Evolutionary conservation across 2,888 invertebrate species (phyloP), one percentile per base, ranked within the genome.

Genomic region (Dicyrtomina minuta): DNA sequence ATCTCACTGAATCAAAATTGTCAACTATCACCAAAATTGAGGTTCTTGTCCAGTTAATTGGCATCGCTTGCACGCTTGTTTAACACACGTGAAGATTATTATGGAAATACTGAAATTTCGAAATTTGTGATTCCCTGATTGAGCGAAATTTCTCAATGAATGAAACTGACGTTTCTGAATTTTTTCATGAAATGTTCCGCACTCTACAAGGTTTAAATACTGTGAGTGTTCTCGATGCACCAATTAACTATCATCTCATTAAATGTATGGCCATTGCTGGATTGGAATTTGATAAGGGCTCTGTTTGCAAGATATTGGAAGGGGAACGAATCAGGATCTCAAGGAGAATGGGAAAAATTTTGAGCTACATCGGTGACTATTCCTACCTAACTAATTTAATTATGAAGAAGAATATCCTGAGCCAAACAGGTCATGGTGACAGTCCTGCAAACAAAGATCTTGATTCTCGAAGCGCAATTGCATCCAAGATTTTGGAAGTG

Each of bases 41-140:
- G n/a, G n/a, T n/a, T n/a, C n/a, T n/a, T n/a, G n/a, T 75, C 26
- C 62, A 70, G 17, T 27, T 74, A 4, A 62, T 59, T 41, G 72
- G 73, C 12, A 46, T 70, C 5, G 39, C 43, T 12, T 41, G 56
- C n/a, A n/a, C n/a, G n/a, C n/a, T n/a, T n/a, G n/a, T n/a, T n/a
- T 46, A 53, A 70, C 44, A 26, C 49, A 15, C 33, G 27, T 8
- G 51, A 59, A 15, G 72, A 71, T 43, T 71, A 66, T 43, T n/a
- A 43, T 12, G 67, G 49, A 2, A 59, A 58, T 10, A 56, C 70
- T 8, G n/a, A n/a, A n/a, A n/a, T n/a, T n/a, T n/a, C n/a, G 74
- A 73, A 64, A 61, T 73, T 17, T 13, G 49, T n/a, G 73, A 75
- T 44, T 51, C 73, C 3, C 56, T 67, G 13, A n/a, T 58, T 39